Conservation (phyloP, 2,888 invertebrate species). For the Trichogramma evanescens region DNA sequence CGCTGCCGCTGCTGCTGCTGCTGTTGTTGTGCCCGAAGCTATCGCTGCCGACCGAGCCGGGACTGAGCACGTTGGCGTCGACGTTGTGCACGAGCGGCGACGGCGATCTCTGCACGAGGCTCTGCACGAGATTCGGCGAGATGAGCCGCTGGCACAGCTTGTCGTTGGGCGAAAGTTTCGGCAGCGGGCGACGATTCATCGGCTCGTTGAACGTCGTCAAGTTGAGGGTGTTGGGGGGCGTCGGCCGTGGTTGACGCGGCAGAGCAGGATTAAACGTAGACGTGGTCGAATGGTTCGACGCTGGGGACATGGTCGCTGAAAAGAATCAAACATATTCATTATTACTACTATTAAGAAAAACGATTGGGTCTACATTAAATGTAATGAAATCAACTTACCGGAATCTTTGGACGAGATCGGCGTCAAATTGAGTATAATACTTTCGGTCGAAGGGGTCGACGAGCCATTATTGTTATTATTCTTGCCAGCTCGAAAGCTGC, state of each 20-base stretch:
- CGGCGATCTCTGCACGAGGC: conserved; percentile 35
- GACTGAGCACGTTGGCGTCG: conserved; percentile 41
- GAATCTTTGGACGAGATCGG: conserved; percentile 50
- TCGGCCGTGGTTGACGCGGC: conserved; percentile 61
- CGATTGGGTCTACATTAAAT: too few relatives aligned
- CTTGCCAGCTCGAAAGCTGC: conserved; percentile 55
- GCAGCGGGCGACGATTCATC: conserved; percentile 23
- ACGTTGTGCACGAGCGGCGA: conserved; percentile 45
- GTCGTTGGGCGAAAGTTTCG: conserved; percentile 35
- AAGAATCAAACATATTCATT: neutral
- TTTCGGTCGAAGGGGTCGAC: conserved; percentile 40
- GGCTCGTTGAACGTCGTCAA: conserved; percentile 52
- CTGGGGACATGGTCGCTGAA: conserved; percentile 35
- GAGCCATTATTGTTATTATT: conserved; percentile 38
- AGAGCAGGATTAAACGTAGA: conserved; percentile 54
- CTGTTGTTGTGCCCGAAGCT: conserved; percentile 24
- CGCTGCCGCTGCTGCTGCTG: conserved; percentile 32
- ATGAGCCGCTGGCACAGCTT: conserved; percentile 41
- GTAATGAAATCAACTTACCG: conserved; percentile 27
- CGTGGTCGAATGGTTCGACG: conserved; percentile 47
- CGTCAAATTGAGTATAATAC: conserved; percentile 68
- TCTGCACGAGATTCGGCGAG: conserved; percentile 44
- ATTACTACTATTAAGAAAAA: neutral
- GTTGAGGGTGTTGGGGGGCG: conserved; percentile 77
- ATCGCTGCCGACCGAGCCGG: conserved; percentile 28